phyloP scores from a whole-genome alignment of 1,140 invertebrate species.

The Papilio polyxenes region DNA sequence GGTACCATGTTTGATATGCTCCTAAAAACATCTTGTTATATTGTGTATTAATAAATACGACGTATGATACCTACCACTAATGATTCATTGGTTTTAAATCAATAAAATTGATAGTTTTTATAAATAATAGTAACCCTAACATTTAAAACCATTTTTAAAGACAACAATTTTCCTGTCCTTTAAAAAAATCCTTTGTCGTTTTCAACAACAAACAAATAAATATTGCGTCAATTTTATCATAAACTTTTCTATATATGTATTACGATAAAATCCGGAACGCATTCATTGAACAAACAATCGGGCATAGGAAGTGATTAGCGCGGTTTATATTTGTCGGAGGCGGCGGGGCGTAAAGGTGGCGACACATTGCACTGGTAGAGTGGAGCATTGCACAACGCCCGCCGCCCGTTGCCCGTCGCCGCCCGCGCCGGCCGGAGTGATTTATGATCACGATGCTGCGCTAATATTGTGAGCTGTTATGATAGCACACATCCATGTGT shows the following conservation, averaged over 20 bases:
- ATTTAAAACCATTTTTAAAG: not conserved
- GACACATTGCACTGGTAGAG: conserved; percentile 48
- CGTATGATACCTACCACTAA: no score
- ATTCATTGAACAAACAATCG: conserved; percentile 34
- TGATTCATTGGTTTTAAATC: no score
- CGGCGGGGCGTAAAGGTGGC: conserved; percentile 59
- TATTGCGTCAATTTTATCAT: not conserved
- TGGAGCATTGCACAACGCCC: conserved; percentile 41
- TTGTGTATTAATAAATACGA: no score
- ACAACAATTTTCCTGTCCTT: no score
- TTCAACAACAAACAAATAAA: not conserved
- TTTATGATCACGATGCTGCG: conserved; percentile 32
- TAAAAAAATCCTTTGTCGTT: no score
- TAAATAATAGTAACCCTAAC: not conserved
- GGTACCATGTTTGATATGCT: no score
- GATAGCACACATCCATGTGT: conserved; percentile 26
- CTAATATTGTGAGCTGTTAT: conserved; percentile 37
- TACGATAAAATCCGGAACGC: conserved; percentile 7
- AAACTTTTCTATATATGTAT: not conserved
- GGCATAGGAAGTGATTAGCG: conserved; percentile 37
- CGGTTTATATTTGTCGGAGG: conserved; percentile 39
- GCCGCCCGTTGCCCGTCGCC: conserved; percentile 13
- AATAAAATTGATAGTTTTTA: no score
- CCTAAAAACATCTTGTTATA: no score
- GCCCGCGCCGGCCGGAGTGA: conserved; percentile 12